These are phyloP conservation scores for Aphidoletes aphidimyza DNA, from an alignment of 2,888 invertebrate genomes.

Conservation along the genomic window DNA sequence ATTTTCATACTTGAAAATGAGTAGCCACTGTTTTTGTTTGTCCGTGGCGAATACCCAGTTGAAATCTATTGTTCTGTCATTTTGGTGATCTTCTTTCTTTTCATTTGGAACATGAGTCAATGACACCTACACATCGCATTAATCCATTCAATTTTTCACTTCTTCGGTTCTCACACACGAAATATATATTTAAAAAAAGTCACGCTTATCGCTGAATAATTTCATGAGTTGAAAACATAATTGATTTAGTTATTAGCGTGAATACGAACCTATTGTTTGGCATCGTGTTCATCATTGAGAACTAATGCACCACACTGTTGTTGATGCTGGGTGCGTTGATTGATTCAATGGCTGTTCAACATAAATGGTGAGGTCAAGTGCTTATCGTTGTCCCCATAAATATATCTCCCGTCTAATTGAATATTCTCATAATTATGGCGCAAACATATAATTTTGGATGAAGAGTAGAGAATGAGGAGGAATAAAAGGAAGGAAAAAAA, in stretches of 20 bases:
- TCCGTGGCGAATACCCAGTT: neutral
- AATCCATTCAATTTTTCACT: neutral
- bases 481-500: neutral
- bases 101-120: constrained; percentile 20
- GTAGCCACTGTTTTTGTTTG: neutral
- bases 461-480: neutral
- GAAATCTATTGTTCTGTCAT: neutral
- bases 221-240: neutral
- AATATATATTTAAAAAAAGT: too few species aligned
- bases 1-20: constrained; percentile 37
- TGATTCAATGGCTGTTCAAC: neutral
- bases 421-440: constrained; percentile 28
- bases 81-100: neutral
- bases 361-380: constrained; percentile 40
- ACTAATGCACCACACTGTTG: constrained; percentile 25
- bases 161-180: neutral
- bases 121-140: constrained; percentile 15
- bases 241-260: constrained; percentile 34
- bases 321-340: neutral
- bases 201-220: neutral
- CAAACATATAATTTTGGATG: neutral
- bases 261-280: constrained; percentile 21
- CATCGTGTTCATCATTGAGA: constrained; percentile 22
- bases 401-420: constrained; percentile 14
- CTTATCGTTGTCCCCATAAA: constrained; percentile 16